phyloP scores from a whole-genome alignment of 2,888 invertebrate species.

The Vandiemenella viatica region DNA sequence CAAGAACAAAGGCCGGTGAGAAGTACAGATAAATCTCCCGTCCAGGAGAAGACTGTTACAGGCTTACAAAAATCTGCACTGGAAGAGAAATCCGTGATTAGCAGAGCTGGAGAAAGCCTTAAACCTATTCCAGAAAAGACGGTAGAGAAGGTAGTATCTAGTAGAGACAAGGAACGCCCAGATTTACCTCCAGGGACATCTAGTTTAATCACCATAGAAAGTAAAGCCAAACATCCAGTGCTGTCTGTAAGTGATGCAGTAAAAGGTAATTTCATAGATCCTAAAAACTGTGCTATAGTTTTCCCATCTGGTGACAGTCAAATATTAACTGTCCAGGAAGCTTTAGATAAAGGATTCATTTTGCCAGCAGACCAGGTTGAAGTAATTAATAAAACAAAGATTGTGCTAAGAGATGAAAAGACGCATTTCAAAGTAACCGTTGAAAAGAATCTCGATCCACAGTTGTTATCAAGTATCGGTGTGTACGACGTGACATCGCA shows the following conservation, averaged over 20 bases:
- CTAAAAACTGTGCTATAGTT: slow-evolving; percentile 45
- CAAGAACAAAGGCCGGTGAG: slow-evolving; percentile 19
- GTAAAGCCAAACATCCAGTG: slow-evolving; percentile 13
- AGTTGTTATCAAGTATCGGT: slow-evolving; percentile 60
- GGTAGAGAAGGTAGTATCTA: too few relatives aligned
- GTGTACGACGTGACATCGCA: slow-evolving; percentile 57
- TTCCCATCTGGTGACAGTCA: slow-evolving; percentile 34
- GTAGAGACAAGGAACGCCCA: too few relatives aligned
- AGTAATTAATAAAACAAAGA: slow-evolving; percentile 45
- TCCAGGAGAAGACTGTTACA: slow-evolving; percentile 6
- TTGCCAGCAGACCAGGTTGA: slow-evolving; percentile 54
- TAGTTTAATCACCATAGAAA: slow-evolving; percentile 12
- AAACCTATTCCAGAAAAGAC: too few relatives aligned
- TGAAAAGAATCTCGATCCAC: slow-evolving; percentile 46
- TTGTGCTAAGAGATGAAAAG: slow-evolving; percentile 41
- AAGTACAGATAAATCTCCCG: slow-evolving; percentile 10
- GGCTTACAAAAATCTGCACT: too few relatives aligned
- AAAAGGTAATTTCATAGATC: slow-evolving; percentile 37
- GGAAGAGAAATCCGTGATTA: slow-evolving; percentile 9
- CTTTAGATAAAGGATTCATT: slow-evolving; percentile 52
- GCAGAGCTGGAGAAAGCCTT: not conserved
- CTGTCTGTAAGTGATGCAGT: slow-evolving; percentile 30
- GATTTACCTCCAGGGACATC: slow-evolving; percentile 5
- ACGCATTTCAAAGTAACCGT: slow-evolving; percentile 37
- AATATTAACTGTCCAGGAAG: slow-evolving; percentile 36